Percentiles rank a stretch among this genome's conserved stretches.
phyloP scores from a whole-genome alignment of 2,888 invertebrate genomes.

The Druceiella hillmani region DNA sequence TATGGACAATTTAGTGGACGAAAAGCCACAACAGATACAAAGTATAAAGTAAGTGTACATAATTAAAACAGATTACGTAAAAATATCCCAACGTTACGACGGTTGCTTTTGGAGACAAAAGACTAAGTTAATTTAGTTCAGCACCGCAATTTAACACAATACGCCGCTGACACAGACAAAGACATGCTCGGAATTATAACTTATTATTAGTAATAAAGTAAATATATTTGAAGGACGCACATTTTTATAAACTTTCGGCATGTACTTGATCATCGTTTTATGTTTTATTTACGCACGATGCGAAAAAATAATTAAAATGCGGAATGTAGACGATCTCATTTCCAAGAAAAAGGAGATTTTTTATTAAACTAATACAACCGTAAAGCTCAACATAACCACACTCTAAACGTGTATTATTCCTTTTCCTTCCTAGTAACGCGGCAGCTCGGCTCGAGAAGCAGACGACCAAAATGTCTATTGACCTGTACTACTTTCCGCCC shows the following conservation, averaged over 20 bases:
- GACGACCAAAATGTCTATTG: slow-evolving; percentile 34
- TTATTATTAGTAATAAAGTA: too few relatives aligned
- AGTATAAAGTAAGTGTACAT: slow-evolving; percentile 35
- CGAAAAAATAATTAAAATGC: too few relatives aligned
- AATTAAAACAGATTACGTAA: slow-evolving; percentile 5
- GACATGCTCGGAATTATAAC: too few relatives aligned
- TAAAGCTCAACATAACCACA: neutral
- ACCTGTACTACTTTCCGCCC: slow-evolving; percentile 56
- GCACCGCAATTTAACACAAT: too few relatives aligned
- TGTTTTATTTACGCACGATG: too few relatives aligned
- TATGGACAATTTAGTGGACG: slow-evolving; percentile 52
- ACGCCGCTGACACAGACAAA: too few relatives aligned
- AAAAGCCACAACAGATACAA: slow-evolving; percentile 38
- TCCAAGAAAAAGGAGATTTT: too few relatives aligned
- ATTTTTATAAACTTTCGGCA: too few relatives aligned
- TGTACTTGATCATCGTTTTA: too few relatives aligned
- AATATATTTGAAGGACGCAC: too few relatives aligned
- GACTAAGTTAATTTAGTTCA: too few relatives aligned
- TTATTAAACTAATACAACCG: neutral
- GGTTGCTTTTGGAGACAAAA: slow-evolving; percentile 12
- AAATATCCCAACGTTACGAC: slow-evolving; percentile 15
- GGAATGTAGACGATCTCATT: too few relatives aligned
- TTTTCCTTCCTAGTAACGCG: slow-evolving; percentile 33
- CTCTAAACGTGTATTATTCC: neutral
- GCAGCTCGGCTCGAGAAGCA: slow-evolving; percentile 38